A percentile compares a stretch with the other conserved stretches of the same genome.
These are phyloP conservation scores for Phenganax subtilis DNA, from an alignment of 92 coral and sea anemone genomes.

Conservation along the genomic window DNA sequence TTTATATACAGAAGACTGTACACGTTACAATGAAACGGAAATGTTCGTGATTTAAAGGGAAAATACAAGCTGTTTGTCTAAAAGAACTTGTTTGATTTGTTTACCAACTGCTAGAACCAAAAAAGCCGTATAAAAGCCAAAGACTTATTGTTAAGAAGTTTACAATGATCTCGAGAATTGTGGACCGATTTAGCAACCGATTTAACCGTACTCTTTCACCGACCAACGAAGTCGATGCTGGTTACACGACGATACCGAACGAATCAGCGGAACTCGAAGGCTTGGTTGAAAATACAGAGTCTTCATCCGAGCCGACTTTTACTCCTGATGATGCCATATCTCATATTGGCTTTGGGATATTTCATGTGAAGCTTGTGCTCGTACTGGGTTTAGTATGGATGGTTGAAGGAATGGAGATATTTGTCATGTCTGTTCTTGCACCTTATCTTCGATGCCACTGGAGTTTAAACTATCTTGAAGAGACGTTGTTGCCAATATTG, in stretches of 20 bases:
- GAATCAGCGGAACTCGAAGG: constrained; percentile 28
- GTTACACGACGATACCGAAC: constrained; percentile 16
- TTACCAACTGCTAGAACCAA: not conserved
- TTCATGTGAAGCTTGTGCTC: constrained; percentile 50
- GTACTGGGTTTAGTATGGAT: constrained; percentile 55
- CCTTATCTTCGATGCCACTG: constrained; percentile 58
- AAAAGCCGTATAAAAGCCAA: too few species aligned
- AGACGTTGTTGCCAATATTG: constrained; percentile 42
- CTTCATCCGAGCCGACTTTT: constrained; percentile 43
- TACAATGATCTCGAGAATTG: constrained; percentile 13
- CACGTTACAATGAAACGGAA: not conserved
- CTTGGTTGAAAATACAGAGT: constrained; percentile 3
- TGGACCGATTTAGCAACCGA: constrained; percentile 30
- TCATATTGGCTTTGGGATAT: constrained; percentile 54
- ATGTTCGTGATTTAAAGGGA: not conserved
- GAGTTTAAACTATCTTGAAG: constrained; percentile 47
- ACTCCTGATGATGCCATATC: constrained; percentile 60
- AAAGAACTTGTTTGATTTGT: not conserved
- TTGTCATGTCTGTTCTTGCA: constrained; percentile 53
- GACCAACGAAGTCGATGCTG: not conserved
- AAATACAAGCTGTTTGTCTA: too few species aligned
- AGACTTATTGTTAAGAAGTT: not conserved
- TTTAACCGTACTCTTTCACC: constrained; percentile 11
- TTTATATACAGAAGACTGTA: not conserved
- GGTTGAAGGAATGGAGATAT: constrained; percentile 61